phyloP scores from a whole-genome alignment of 2,113 vertebrate species.

The Stictonetta naevosa region DNA sequence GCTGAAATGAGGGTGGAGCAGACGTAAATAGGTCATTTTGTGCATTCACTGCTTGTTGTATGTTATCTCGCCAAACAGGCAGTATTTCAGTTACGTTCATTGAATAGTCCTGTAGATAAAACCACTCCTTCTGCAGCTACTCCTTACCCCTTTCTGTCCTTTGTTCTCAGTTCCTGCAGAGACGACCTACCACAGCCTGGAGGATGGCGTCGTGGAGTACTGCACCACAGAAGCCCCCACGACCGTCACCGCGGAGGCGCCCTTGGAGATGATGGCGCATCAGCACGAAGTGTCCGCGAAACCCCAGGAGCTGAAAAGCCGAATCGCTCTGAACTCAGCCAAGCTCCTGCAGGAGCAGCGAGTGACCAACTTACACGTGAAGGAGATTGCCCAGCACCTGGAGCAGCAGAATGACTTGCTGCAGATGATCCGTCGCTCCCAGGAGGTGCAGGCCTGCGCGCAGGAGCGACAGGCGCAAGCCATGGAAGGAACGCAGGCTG shows the following conservation, averaged over 20 bases:
- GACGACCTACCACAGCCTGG: slow-evolving; percentile 89
- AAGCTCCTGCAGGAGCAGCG: slow-evolving; percentile 95
- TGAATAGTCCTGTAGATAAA: slow-evolving; percentile 54
- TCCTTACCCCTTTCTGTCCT: slow-evolving; percentile 38
- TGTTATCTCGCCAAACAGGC: slow-evolving; percentile 61
- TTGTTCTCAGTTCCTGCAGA: slow-evolving; percentile 82
- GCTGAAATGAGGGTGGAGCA: slow-evolving; percentile 33
- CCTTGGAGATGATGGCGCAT: slow-evolving; percentile 86
- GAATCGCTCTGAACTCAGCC: slow-evolving; percentile 94
- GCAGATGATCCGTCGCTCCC: slow-evolving; percentile 93
- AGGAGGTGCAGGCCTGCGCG: slow-evolving; percentile 93
- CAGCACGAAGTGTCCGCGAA: slow-evolving; percentile 83
- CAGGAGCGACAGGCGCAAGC: slow-evolving; percentile 96
- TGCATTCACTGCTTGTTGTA: neutral
- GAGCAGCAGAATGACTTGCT: slow-evolving; percentile 95
- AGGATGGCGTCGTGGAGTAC: slow-evolving; percentile 94
- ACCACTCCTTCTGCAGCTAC: neutral
- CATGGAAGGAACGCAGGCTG: slow-evolving; percentile 94
- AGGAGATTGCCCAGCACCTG: slow-evolving; percentile 94
- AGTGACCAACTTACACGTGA: slow-evolving; percentile 94
- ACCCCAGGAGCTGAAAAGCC: slow-evolving; percentile 94
- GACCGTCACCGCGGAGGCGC: slow-evolving; percentile 80
- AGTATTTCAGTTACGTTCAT: neutral
- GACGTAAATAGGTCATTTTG: slow-evolving; percentile 26
- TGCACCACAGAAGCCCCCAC: slow-evolving; percentile 88